Evolutionary conservation across 2,797 vertebrate genomes (phyloP).

Genomic region (Mallotus villosus): DNA sequence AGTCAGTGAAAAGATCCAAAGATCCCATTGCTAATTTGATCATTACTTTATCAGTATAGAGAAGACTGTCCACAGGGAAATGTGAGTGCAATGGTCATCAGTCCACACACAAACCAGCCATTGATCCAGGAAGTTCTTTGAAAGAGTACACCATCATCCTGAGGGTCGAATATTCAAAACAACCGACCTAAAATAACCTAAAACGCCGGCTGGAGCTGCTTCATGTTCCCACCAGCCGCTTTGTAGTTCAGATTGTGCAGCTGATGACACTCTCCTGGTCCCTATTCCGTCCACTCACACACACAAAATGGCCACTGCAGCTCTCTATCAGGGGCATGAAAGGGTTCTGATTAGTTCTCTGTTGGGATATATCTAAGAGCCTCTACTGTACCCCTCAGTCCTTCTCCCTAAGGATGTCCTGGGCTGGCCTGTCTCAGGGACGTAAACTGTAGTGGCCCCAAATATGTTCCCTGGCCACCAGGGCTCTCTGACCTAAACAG

Average conservation of each 20-base stretch:
- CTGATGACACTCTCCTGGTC: conserved; percentile 13
- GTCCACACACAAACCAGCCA: background rate
- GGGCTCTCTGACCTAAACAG: background rate
- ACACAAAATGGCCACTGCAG: conserved; percentile 9
- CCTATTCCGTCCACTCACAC: conserved; percentile 3
- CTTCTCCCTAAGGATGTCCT: background rate
- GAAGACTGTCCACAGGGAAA: too few relatives aligned
- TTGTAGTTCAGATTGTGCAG: conserved; percentile 5
- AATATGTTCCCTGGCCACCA: too few relatives aligned
- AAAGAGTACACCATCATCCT: conserved; percentile 12
- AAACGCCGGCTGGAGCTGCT: conserved; percentile 4
- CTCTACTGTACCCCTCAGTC: background rate
- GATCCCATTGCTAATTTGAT: too few relatives aligned
- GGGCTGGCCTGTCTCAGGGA: background rate
- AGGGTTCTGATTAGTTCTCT: conserved; percentile 10
- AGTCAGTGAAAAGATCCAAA: too few relatives aligned
- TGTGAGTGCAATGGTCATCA: background rate
- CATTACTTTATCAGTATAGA: too few relatives aligned
- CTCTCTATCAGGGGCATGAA: conserved; percentile 6
- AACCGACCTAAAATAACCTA: conserved; percentile 22
- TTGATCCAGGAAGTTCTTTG: background rate
- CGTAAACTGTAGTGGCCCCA: background rate
- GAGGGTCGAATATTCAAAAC: conserved; percentile 14
- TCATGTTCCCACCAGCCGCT: conserved; percentile 2
- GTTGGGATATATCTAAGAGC: conserved; percentile 7